Evolutionary conservation across 2,888 invertebrate genomes (phyloP).

Genomic region (Craniophora ligustri): DNA sequence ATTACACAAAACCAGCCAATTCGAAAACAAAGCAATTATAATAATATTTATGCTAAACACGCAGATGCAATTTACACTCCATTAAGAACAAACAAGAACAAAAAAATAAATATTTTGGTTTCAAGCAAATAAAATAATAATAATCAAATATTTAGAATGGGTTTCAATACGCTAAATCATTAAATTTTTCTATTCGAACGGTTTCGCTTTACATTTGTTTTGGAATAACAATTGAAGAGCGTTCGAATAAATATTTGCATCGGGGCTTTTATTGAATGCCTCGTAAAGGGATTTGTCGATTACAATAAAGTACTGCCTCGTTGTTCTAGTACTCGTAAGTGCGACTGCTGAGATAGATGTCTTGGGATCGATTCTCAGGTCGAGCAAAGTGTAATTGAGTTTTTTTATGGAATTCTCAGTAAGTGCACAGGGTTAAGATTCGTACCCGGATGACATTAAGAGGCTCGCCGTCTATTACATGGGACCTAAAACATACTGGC

Average conservation of each 20-base stretch:
- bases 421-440: too few relatives aligned
- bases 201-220: conserved; percentile 41
- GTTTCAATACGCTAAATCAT: conserved; percentile 42
- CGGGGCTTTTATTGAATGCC: conserved; percentile 32
- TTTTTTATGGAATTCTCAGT: too few relatives aligned
- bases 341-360: too few relatives aligned
- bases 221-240: conserved; percentile 47
- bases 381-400: too few relatives aligned
- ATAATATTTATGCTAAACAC: conserved; percentile 46
- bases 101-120: conserved; percentile 44
- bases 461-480: too few relatives aligned
- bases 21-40: conserved; percentile 51
- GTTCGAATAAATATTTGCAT: conserved; percentile 51
- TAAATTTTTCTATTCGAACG: conserved; percentile 50
- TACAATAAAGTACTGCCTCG: conserved; percentile 10
- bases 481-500: too few relatives aligned
- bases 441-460: too few relatives aligned
- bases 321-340: conserved; percentile 11
- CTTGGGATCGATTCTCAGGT: too few relatives aligned
- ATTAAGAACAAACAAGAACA: conserved; percentile 45
- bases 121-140: conserved; percentile 45
- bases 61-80: conserved; percentile 50
- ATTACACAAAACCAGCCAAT: conserved; percentile 21
- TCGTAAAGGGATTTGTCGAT: conserved; percentile 33
- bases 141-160: conserved; percentile 45